phyloP scores from a whole-genome alignment of 2,797 vertebrate genomes.

The Microctenopoma steveboyesi region DNA sequence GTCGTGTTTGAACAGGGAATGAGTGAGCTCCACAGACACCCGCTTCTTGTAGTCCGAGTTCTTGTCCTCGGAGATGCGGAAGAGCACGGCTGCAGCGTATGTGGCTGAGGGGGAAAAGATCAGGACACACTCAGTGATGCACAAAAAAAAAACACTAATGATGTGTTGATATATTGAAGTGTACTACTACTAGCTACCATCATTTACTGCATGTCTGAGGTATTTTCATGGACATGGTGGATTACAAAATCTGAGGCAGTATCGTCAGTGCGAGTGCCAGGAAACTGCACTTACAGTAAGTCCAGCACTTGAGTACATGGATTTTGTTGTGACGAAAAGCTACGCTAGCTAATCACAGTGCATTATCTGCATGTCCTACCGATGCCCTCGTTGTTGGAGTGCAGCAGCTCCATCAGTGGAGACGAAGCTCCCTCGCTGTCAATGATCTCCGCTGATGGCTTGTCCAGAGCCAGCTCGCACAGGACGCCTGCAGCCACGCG shows the following conservation, averaged over 20 bases:
- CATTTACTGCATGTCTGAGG: no score
- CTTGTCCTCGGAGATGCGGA: constrained; percentile 98
- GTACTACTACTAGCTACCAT: no score
- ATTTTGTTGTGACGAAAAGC: constrained; percentile 37
- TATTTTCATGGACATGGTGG: no score
- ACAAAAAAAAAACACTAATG: neutral
- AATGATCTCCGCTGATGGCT: constrained; percentile 88
- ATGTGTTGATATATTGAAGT: neutral
- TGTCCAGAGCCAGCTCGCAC: constrained; percentile 96
- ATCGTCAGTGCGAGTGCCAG: constrained; percentile 3
- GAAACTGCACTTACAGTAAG: constrained; percentile 38
- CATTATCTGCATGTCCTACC: constrained; percentile 79
- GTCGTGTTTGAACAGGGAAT: constrained; percentile 96
- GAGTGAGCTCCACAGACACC: constrained; percentile 95
- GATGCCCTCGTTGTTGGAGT: constrained; percentile 96
- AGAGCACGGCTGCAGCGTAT: constrained; percentile 95
- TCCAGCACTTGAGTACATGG: constrained; percentile 34
- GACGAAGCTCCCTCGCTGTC: constrained; percentile 92
- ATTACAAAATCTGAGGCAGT: neutral
- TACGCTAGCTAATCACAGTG: constrained; percentile 30
- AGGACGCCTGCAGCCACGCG: constrained; percentile 92
- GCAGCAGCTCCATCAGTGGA: constrained; percentile 96
- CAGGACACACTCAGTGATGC: neutral
- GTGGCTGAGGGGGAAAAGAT: constrained; percentile 83
- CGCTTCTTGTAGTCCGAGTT: constrained; percentile 94